phyloP scores from a whole-genome alignment of 2,888 invertebrate genomes.

The Phanerotoma sp. region DNA sequence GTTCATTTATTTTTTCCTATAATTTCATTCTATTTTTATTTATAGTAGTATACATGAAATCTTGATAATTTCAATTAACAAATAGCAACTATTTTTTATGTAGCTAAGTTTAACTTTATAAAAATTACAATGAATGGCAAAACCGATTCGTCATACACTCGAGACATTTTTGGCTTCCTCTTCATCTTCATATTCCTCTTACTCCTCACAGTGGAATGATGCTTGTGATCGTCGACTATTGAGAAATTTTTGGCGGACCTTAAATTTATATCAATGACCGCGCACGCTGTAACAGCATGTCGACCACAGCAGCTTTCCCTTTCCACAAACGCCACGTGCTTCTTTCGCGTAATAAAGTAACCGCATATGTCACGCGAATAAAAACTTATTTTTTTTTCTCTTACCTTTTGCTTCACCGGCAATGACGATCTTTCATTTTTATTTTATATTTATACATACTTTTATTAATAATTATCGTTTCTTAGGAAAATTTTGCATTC shows the following conservation, averaged over 20 bases:
- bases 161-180: constrained; percentile 19
- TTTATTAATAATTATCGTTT: too few relatives aligned
- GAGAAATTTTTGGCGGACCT: background rate
- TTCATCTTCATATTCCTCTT: too few relatives aligned
- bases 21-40: too few relatives aligned
- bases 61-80: too few relatives aligned
- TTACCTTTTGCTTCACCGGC: background rate
- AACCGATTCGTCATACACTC: constrained; percentile 9
- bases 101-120: too few relatives aligned
- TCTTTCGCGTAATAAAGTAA: constrained; percentile 4
- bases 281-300: constrained; percentile 4
- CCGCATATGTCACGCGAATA: background rate
- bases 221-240: background rate
- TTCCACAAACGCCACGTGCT: constrained; percentile 13
- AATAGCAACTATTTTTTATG: too few relatives aligned
- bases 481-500: too few relatives aligned
- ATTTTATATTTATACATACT: too few relatives aligned
- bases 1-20: background rate
- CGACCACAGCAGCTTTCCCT: constrained; percentile 14
- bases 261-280: constrained; percentile 14
- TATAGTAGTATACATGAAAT: too few relatives aligned
- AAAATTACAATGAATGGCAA: background rate
- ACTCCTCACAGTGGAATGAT: too few relatives aligned
- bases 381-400: background rate
- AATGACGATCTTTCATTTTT: too few relatives aligned